phyloP scores from a whole-genome alignment of 2,888 invertebrate genomes.

The Hipparchia semele region DNA sequence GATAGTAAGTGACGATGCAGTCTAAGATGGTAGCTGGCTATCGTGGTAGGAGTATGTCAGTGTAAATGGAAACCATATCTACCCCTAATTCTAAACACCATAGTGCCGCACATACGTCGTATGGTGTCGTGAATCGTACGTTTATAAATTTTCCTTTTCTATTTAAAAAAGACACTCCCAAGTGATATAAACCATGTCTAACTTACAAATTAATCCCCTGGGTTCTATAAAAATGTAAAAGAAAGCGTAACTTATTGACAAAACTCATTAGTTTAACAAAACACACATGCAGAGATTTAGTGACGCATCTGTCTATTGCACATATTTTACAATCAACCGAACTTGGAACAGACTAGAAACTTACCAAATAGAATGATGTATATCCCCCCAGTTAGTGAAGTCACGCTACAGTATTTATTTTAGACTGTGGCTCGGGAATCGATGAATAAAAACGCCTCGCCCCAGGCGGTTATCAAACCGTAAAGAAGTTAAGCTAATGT shows the following conservation, averaged over 20 bases:
- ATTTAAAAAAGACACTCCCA: too few species aligned
- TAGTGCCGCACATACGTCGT: too few species aligned
- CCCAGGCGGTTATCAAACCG: constrained; percentile 75
- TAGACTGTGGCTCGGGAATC: constrained; percentile 53
- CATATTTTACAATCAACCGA: constrained; percentile 62
- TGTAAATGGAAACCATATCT: too few species aligned
- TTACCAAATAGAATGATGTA: constrained; percentile 50
- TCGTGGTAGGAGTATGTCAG: too few species aligned
- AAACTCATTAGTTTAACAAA: constrained; percentile 78
- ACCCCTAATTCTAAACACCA: too few species aligned
- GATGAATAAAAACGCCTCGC: constrained; percentile 54
- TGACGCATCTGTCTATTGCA: constrained; percentile 69
- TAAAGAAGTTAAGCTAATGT: constrained; percentile 82
- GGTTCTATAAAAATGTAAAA: constrained; percentile 55
- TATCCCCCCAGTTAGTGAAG: constrained; percentile 55
- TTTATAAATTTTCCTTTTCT: too few species aligned
- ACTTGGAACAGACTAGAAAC: constrained; percentile 54
- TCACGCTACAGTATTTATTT: constrained; percentile 58
- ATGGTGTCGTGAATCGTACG: too few species aligned
- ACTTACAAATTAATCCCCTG: constrained; percentile 64
- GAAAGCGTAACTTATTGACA: constrained; percentile 76
- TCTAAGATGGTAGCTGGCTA: too few species aligned
- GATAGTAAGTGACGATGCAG: too few species aligned
- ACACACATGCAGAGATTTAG: constrained; percentile 70
- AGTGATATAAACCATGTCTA: constrained; percentile 56